phyloP scores from a whole-genome alignment of 2,888 invertebrate genomes.

The Hypomecis punctinalis region DNA sequence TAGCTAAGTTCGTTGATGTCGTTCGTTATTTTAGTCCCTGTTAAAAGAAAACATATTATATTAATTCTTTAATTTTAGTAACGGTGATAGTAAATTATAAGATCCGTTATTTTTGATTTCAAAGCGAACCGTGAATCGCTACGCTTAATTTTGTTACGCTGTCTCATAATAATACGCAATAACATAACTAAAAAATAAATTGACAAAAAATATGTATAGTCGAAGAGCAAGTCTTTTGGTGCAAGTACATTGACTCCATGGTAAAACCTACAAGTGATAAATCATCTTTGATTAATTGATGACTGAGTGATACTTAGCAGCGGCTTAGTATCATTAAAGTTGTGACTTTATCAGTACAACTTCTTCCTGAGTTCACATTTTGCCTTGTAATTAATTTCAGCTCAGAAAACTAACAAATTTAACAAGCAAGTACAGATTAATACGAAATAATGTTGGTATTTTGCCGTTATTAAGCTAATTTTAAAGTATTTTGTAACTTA shows the following conservation, averaged over 20 bases:
- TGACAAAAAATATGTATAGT: slow-evolving; percentile 5
- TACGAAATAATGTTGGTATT: no score
- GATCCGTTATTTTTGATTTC: slow-evolving; percentile 5
- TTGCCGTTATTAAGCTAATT: no score
- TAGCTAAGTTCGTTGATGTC: slow-evolving; percentile 15
- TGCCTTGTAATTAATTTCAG: not conserved
- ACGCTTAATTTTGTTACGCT: slow-evolving; percentile 15
- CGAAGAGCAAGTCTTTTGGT: not conserved
- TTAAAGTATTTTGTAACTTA: no score
- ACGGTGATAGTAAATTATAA: not conserved
- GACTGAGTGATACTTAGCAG: not conserved
- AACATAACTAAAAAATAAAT: not conserved
- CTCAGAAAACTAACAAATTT: no score
- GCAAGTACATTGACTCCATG: slow-evolving; percentile 19
- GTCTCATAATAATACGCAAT: slow-evolving; percentile 22
- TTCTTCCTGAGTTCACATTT: not conserved
- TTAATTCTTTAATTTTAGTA: slow-evolving; percentile 5
- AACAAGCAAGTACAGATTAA: no score
- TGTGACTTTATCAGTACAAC: not conserved
- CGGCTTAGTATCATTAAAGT: not conserved
- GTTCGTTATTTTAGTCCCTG: slow-evolving; percentile 20
- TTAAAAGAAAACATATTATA: slow-evolving; percentile 11
- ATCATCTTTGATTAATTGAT: slow-evolving; percentile 11
- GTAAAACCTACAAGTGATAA: slow-evolving; percentile 2
- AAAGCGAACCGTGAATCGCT: not conserved